Evolutionary conservation across 1,140 invertebrate species (phyloP).

Genomic region (Lysiphlebus fabarum): DNA sequence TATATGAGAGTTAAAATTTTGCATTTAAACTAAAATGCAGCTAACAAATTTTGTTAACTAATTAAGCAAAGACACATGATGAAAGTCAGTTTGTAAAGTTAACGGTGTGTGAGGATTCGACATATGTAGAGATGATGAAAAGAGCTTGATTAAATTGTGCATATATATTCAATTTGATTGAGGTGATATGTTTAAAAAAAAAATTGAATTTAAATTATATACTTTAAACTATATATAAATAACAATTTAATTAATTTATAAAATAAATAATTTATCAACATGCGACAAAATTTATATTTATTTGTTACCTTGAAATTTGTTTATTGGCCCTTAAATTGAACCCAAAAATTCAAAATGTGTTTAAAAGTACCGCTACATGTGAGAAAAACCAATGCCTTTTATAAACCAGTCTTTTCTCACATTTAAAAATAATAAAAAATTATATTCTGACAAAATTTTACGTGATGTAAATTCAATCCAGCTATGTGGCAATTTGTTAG

Average conservation of each 20-base stretch:
- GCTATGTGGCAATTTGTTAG: slow-evolving; percentile 8
- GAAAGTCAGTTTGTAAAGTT: slow-evolving; percentile 22
- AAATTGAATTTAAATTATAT: not conserved
- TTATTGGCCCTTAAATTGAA: not conserved
- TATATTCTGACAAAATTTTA: not conserved
- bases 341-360: too few species aligned
- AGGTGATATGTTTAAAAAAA: not conserved
- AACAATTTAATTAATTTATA: not conserved
- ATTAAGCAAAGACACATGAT: slow-evolving; percentile 8
- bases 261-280: not conserved
- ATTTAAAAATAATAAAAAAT: not conserved
- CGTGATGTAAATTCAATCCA: slow-evolving; percentile 13
- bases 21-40: not conserved
- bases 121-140: slow-evolving; percentile 5
- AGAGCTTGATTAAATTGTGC: slow-evolving; percentile 8
- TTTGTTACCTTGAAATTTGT: slow-evolving; percentile 3
- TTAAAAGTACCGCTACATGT: slow-evolving; percentile 12
- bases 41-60: slow-evolving; percentile 19
- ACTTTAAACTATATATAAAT: not conserved
- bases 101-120: slow-evolving; percentile 21
- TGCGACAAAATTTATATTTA: too few species aligned
- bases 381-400: slow-evolving; percentile 9
- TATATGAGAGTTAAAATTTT: not conserved
- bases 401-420: slow-evolving; percentile 11
- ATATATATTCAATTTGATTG: too few species aligned